phyloP scores from a whole-genome alignment of 2,888 invertebrate species.

The Oasisia sp. region DNA sequence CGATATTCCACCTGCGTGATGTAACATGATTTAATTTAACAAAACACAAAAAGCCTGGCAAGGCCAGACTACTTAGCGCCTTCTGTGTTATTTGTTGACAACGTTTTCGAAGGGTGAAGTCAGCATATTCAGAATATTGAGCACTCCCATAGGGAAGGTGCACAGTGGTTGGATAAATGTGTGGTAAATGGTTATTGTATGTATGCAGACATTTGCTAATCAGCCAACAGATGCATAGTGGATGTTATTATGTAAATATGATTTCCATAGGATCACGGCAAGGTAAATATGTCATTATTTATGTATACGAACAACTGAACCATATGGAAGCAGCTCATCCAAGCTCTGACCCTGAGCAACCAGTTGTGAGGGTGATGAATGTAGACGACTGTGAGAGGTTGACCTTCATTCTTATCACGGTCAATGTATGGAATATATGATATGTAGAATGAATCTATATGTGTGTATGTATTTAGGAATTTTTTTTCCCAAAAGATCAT shows the following conservation, averaged over 20 bases:
- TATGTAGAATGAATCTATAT: background rate
- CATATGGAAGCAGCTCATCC: no score
- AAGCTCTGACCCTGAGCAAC: no score
- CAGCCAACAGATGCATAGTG: background rate
- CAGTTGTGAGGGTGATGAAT: no score
- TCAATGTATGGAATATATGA: background rate
- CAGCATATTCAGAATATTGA: background rate
- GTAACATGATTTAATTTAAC: no score
- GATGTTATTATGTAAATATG: conserved; percentile 1
- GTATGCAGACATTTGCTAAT: background rate
- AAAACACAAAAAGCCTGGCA: no score
- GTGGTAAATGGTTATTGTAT: background rate
- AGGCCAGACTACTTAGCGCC: no score
- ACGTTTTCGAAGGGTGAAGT: background rate
- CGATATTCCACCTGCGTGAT: background rate
- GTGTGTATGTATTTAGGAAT: background rate
- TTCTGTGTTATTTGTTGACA: no score
- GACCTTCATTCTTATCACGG: no score
- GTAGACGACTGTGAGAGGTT: background rate
- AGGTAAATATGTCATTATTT: background rate
- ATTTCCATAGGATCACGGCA: background rate
- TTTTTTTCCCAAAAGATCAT: background rate
- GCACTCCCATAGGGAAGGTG: background rate
- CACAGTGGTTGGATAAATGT: background rate
- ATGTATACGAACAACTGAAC: background rate